phyloP scores from a whole-genome alignment of 2,113 vertebrate genomes.

The Xiphophorus couchianus region DNA sequence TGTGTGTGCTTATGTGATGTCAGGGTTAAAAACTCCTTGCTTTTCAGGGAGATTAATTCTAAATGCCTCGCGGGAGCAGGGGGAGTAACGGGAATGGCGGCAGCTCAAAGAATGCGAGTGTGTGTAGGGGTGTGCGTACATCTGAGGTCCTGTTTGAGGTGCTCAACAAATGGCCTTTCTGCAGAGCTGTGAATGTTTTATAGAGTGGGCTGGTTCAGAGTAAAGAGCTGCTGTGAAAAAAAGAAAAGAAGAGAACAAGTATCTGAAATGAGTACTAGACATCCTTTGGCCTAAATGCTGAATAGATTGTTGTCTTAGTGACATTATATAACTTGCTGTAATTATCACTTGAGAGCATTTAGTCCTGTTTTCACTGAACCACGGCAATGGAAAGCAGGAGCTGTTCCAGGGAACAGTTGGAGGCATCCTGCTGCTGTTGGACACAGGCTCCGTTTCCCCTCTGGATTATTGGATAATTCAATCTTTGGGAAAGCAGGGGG shows the following conservation, averaged over 20 bases:
- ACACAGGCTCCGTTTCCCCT: conserved; percentile 64
- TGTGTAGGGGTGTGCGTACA: conserved; percentile 42
- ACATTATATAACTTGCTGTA: conserved; percentile 74
- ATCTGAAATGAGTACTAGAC: conserved; percentile 37
- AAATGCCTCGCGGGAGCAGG: conserved; percentile 73
- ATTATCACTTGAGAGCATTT: conserved; percentile 74
- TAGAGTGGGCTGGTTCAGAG: conserved; percentile 13
- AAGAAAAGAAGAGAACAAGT: background rate
- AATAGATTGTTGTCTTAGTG: conserved; percentile 48
- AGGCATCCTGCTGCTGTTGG: conserved; percentile 72
- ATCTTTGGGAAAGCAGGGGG: conserved; percentile 64
- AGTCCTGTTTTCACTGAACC: conserved; percentile 76
- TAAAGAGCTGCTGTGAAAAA: background rate
- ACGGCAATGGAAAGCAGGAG: conserved; percentile 75
- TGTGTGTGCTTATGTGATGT: conserved; percentile 70
- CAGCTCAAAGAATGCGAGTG: conserved; percentile 65
- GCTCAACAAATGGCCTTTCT: conserved; percentile 47
- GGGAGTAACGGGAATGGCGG: conserved; percentile 70
- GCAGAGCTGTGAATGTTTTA: conserved; percentile 40
- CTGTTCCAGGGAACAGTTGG: conserved; percentile 71
- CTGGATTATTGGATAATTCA: conserved; percentile 69
- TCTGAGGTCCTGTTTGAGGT: conserved; percentile 50
- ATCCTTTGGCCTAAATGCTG: conserved; percentile 51
- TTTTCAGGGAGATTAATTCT: conserved; percentile 74
- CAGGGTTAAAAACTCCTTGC: conserved; percentile 71